Evolutionary conservation across 2,113 vertebrate genomes (phyloP).

Genomic region (Sisor rabdophorus): DNA sequence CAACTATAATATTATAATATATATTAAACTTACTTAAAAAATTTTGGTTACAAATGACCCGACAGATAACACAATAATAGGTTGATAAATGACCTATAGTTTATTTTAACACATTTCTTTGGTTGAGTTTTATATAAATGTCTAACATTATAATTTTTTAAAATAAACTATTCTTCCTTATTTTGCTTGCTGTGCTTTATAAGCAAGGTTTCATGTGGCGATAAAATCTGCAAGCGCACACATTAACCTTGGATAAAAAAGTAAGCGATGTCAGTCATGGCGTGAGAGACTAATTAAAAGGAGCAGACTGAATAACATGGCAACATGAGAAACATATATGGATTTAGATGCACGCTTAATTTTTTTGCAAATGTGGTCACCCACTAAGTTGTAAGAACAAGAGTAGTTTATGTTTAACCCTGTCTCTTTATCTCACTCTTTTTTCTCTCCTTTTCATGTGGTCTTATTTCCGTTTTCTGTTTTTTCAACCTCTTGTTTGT

Average conservation of each 20-base stretch:
- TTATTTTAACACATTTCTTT: no score
- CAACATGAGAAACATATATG: constrained; percentile 21
- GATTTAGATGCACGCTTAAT: constrained; percentile 1
- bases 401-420: constrained; percentile 4
- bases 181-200: neutral
- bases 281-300: constrained; percentile 3
- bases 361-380: neutral
- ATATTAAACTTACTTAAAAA: no score
- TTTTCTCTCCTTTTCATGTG: constrained; percentile 8
- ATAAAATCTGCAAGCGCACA: constrained; percentile 6
- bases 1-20: no score
- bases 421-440: neutral
- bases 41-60: no score
- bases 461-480: neutral
- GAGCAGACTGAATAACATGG: neutral
- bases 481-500: neutral
- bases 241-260: constrained; percentile 17
- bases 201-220: neutral
- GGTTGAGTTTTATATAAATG: no score
- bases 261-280: constrained; percentile 19
- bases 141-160: neutral
- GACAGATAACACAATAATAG: no score
- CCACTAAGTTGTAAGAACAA: constrained; percentile 19
- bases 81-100: no score
- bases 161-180: neutral